Conservation (phyloP, 2,113 vertebrate species). For the Oncorhynchus masou region DNA sequence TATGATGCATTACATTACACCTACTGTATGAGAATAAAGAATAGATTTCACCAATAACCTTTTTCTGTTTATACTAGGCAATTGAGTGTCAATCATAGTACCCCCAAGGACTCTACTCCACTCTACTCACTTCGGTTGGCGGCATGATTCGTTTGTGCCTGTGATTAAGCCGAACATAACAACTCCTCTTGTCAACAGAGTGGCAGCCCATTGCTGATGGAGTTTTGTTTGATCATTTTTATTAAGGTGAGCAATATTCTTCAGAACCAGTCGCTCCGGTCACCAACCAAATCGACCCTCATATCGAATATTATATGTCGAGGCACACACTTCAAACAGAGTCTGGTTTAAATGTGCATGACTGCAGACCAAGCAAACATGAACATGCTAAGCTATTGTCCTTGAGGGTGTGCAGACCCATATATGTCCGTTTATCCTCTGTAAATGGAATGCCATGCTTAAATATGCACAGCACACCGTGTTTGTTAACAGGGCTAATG, state of each 20-base stretch:
- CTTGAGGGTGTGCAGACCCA: background rate
- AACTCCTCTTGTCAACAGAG: slow-evolving; percentile 22
- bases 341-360: slow-evolving; percentile 9
- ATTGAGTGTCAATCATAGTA: too few relatives aligned
- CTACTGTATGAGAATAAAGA: too few relatives aligned
- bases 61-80: too few relatives aligned
- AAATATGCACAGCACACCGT: slow-evolving; percentile 58
- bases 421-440: slow-evolving; percentile 32
- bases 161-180: slow-evolving; percentile 7
- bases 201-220: background rate
- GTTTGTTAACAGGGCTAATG: slow-evolving; percentile 50
- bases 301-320: slow-evolving; percentile 34
- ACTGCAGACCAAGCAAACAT: slow-evolving; percentile 32
- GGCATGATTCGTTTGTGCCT: slow-evolving; percentile 41
- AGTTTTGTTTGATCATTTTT: slow-evolving; percentile 15
- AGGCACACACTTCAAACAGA: slow-evolving; percentile 24
- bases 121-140: slow-evolving; percentile 32
- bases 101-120: background rate
- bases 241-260: slow-evolving; percentile 20
- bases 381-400: slow-evolving; percentile 32
- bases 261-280: slow-evolving; percentile 14
- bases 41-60: too few relatives aligned
- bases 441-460: slow-evolving; percentile 49
- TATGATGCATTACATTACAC: too few relatives aligned
- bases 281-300: slow-evolving; percentile 40